Conservation (phyloP, 2,113 vertebrate species). For the Prunella fulvescens region DNA sequence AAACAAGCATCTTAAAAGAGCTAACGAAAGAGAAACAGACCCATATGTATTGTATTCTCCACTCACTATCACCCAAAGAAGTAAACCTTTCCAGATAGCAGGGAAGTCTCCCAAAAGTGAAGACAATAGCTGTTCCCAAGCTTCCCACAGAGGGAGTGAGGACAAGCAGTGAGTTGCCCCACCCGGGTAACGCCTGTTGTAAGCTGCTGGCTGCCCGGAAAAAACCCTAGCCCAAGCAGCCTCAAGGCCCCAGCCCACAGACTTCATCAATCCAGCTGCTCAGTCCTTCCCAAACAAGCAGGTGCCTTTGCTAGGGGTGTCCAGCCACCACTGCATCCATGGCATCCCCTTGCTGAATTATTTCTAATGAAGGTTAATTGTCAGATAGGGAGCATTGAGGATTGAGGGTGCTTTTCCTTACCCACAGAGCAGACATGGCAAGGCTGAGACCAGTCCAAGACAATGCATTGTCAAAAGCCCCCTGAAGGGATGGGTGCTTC, state of each 20-base stretch:
- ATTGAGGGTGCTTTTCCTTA: not conserved
- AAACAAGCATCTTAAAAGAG: not conserved
- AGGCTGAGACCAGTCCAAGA: not conserved
- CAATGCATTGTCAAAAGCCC: not conserved
- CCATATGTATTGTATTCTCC: not conserved
- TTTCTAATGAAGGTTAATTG: not conserved
- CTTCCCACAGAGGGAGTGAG: not conserved
- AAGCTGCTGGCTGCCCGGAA: accelerated
- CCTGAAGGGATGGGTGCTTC: not conserved
- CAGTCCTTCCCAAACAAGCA: not conserved
- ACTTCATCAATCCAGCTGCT: not conserved
- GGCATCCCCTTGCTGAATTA: not conserved
- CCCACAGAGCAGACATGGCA: not conserved
- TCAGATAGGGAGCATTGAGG: not conserved
- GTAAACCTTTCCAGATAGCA: not conserved
- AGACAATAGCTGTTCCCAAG: not conserved
- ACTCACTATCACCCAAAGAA: not conserved
- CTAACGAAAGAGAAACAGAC: not conserved
- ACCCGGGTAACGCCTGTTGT: not conserved
- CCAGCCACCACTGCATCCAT: not conserved
- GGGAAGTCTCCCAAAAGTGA: not conserved
- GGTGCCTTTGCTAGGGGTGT: not conserved
- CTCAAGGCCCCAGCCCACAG: not conserved
- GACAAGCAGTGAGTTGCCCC: not conserved
- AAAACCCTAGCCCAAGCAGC: not conserved